Evolutionary conservation across 2,113 vertebrate species (phyloP).

Genomic region (Dicrurus megarhynchus): DNA sequence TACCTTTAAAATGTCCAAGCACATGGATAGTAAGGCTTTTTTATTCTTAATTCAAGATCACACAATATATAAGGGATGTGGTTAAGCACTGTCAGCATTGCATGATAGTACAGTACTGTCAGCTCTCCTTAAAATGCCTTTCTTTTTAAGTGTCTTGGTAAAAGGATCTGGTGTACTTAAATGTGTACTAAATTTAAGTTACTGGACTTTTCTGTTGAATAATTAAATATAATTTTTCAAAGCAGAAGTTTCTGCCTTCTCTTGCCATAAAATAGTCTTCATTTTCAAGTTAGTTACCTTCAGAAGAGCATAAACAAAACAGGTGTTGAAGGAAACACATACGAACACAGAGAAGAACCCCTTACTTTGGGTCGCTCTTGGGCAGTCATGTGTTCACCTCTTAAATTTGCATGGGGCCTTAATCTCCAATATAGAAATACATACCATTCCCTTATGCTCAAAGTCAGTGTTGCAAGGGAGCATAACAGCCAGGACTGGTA

Average conservation of each 20-base stretch:
- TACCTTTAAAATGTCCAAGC: conserved; percentile 31
- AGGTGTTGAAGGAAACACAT: neutral
- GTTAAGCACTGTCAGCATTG: neutral
- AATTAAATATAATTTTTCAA: neutral
- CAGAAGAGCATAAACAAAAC: neutral
- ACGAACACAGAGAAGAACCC: neutral
- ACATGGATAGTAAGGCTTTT: neutral
- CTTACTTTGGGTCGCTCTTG: neutral
- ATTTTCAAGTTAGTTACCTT: neutral
- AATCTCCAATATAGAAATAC: neutral
- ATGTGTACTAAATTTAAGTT: conserved; percentile 14
- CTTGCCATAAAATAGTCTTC: neutral
- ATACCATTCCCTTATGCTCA: conserved; percentile 4
- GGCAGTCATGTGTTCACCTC: neutral
- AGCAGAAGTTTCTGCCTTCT: neutral
- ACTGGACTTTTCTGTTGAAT: neutral
- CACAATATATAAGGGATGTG: neutral
- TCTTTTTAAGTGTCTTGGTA: neutral
- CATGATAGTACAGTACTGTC: neutral
- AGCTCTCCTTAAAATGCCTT: neutral
- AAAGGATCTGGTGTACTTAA: neutral
- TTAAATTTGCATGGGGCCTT: conserved; percentile 19
- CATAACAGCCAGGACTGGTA: conserved; percentile 23
- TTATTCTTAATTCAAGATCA: conserved; percentile 26
- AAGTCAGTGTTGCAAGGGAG: conserved; percentile 24